Conservation (phyloP, 2,797 vertebrate genomes). For the Lutjanus argentimaculatus region DNA sequence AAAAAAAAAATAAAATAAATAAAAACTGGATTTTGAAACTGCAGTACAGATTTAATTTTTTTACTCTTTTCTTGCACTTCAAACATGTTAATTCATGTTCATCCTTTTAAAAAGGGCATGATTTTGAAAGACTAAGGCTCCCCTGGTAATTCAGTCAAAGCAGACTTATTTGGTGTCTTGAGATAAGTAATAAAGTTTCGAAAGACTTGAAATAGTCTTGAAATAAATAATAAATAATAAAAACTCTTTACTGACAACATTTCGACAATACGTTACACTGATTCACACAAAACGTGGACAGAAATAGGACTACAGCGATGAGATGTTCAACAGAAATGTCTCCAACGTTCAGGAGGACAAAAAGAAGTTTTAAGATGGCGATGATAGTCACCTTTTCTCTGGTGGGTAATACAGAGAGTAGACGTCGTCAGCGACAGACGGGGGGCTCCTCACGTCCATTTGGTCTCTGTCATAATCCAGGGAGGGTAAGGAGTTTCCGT, state of each 20-base stretch:
- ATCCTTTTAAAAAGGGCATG: neutral
- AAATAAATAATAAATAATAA: neutral
- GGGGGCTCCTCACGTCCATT: conserved; percentile 87
- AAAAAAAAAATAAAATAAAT: too few relatives aligned
- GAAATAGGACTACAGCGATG: conserved; percentile 71
- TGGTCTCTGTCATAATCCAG: conserved; percentile 91
- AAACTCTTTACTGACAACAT: conserved; percentile 39
- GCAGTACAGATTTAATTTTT: neutral
- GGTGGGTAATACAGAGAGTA: conserved; percentile 89
- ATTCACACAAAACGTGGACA: conserved; percentile 72
- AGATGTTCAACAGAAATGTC: conserved; percentile 69
- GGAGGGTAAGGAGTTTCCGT: conserved; percentile 91
- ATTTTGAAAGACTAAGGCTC: neutral
- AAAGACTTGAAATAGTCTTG: too few relatives aligned
- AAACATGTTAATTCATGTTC: neutral
- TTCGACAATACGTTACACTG: conserved; percentile 62
- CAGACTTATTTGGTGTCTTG: conserved; percentile 1
- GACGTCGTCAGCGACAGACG: conserved; percentile 87
- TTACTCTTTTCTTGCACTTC: neutral
- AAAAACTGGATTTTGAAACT: neutral
- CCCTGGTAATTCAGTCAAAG: conserved; percentile 5
- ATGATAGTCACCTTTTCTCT: conserved; percentile 89
- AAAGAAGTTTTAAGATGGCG: neutral
- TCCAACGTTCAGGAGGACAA: conserved; percentile 5
- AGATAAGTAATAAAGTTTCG: conserved; percentile 14